Percentiles rank a stretch among this genome's conserved stretches.
These are phyloP conservation scores for Anoplius nigerrimus DNA, from an alignment of 2,888 invertebrate genomes.

Conservation along the genomic window DNA sequence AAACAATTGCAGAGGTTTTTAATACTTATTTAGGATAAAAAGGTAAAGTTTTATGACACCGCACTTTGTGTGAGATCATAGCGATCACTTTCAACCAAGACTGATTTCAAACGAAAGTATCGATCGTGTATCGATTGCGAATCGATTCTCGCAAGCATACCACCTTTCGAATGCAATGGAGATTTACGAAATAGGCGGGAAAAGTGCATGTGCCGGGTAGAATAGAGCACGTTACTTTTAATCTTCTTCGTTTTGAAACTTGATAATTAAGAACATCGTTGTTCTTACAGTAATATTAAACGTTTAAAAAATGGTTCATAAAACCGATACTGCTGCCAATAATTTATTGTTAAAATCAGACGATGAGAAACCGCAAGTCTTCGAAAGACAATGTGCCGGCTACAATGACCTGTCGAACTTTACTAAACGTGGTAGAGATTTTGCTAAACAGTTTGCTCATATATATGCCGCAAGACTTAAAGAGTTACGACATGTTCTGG, in stretches of 20 bases:
- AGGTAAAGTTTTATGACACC: too few species aligned
- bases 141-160: too few species aligned
- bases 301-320: constrained; percentile 40
- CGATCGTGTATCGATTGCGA: too few species aligned
- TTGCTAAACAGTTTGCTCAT: constrained; percentile 87
- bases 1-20: too few species aligned
- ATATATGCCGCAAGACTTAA: constrained; percentile 87
- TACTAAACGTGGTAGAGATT: constrained; percentile 51
- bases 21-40: too few species aligned
- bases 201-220: background rate
- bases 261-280: background rate
- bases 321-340: background rate
- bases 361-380: constrained; percentile 39
- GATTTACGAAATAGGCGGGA: background rate
- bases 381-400: constrained; percentile 52
- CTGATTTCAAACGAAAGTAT: too few species aligned
- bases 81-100: too few species aligned
- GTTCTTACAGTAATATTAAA: too few species aligned
- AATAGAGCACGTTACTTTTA: background rate
- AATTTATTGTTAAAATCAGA: constrained; percentile 20
- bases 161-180: background rate
- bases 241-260: background rate
- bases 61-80: too few species aligned
- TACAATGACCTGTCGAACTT: constrained; percentile 57
- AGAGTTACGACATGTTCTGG: constrained; percentile 82